These are phyloP conservation scores for Perodicticus potto DNA, from an alignment of 2,797 vertebrate species.

Conservation along the genomic window DNA sequence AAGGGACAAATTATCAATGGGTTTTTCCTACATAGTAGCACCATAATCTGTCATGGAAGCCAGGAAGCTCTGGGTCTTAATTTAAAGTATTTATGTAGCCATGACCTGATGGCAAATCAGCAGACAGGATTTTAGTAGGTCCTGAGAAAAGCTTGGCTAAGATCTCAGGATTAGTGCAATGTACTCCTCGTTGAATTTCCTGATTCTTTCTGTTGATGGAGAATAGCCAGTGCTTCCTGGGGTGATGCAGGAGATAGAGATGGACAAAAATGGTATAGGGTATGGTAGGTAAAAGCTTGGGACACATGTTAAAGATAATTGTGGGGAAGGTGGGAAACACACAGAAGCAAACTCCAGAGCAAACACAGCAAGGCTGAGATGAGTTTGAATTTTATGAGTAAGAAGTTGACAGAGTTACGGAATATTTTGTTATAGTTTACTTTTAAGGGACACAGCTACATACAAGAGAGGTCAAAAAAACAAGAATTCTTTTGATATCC, in stretches of 20 bases:
- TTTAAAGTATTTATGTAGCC: not conserved
- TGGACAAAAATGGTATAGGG: not conserved
- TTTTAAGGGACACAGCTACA: conserved; percentile 37
- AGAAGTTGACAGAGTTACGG: conserved; percentile 10
- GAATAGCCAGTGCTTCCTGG: not conserved
- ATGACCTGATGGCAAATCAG: conserved; percentile 7
- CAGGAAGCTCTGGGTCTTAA: conserved; percentile 41
- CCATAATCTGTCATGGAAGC: not conserved
- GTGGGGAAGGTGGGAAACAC: not conserved
- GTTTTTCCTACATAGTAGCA: conserved; percentile 18
- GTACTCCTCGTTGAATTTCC: not conserved
- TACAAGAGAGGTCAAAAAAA: not conserved
- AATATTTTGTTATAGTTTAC: conserved; percentile 19
- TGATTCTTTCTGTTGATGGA: not conserved
- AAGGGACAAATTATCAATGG: not conserved
- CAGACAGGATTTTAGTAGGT: not conserved
- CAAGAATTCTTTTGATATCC: conserved; percentile 37
- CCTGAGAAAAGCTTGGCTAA: not conserved
- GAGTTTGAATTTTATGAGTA: not conserved
- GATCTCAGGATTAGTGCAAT: not conserved
- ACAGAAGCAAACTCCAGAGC: not conserved
- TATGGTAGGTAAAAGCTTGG: not conserved
- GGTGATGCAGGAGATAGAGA: not conserved
- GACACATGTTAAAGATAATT: not conserved
- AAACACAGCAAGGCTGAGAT: not conserved